A percentile compares a stretch with the other conserved stretches of the same genome.
These are phyloP conservation scores for Oscheius onirici DNA, from an alignment of 2,888 invertebrate genomes.

Conservation along the genomic window DNA sequence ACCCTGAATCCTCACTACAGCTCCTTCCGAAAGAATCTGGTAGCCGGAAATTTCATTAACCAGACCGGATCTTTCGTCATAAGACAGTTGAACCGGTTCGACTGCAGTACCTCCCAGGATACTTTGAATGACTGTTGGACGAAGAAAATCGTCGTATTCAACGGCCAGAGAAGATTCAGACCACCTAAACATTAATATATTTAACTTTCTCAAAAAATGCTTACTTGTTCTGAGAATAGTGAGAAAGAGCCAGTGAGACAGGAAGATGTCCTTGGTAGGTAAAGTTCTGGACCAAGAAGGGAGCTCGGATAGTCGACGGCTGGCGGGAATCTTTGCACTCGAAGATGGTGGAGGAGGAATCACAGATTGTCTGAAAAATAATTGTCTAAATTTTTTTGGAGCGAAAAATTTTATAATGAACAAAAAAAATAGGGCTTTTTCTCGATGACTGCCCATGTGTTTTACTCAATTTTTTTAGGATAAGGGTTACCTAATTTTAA, in stretches of 20 bases:
- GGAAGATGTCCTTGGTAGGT: slow-evolving; percentile 28
- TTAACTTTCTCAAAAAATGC: neutral
- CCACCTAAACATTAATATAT: slow-evolving; percentile 1
- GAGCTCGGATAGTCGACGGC: slow-evolving; percentile 4
- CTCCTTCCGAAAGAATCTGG: slow-evolving; percentile 35
- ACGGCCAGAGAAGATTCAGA: slow-evolving; percentile 41
- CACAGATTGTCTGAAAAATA: slow-evolving; percentile 21
- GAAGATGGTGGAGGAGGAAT: slow-evolving; percentile 17
- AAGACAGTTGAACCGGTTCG: slow-evolving; percentile 41
- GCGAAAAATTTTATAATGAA: too few relatives aligned
- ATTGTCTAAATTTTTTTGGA: too few relatives aligned
- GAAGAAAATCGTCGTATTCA: slow-evolving; percentile 54
- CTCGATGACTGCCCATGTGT: too few relatives aligned
- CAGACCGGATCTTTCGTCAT: slow-evolving; percentile 43
- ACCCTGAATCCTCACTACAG: slow-evolving; percentile 39
- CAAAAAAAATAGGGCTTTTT: too few relatives aligned
- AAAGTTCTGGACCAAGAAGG: slow-evolving; percentile 20
- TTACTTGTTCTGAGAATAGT: slow-evolving; percentile 18
- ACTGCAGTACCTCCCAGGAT: slow-evolving; percentile 41
- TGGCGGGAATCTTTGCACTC: neutral
- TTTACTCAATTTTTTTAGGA: too few relatives aligned
- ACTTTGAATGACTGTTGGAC: slow-evolving; percentile 36
- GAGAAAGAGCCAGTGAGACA: neutral
- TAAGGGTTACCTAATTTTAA: too few relatives aligned
- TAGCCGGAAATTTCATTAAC: slow-evolving; percentile 46